phyloP scores from a whole-genome alignment of 2,797 vertebrate species.

The Neosilurus mollespiculum region DNA sequence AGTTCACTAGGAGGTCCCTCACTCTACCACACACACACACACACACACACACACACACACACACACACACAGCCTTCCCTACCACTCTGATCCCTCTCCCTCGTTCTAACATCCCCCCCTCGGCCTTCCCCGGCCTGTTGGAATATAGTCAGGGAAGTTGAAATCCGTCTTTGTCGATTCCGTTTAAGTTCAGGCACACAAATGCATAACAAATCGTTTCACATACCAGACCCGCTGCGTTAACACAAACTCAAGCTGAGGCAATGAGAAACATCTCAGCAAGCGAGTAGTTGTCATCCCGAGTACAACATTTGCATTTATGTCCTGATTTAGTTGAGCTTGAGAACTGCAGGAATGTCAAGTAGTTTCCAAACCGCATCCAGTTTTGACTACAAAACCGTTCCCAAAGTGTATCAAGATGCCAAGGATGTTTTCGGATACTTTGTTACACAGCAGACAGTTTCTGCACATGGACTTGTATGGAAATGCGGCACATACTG shows the following conservation, averaged over 20 bases:
- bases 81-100: conserved; percentile 6
- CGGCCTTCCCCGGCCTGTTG: conserved; percentile 60
- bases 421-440: background rate
- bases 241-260: conserved; percentile 63
- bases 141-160: conserved; percentile 63
- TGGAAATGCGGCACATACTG: background rate
- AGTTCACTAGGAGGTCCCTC: conserved; percentile 85
- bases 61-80: conserved; percentile 22
- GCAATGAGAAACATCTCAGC: conserved; percentile 44
- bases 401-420: background rate
- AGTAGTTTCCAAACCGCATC: background rate
- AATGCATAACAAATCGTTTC: conserved; percentile 65
- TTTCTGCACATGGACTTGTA: background rate
- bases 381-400: background rate
- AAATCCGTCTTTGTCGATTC: conserved; percentile 60
- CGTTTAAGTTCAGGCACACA: conserved; percentile 58
- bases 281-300: conserved; percentile 46
- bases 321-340: conserved; percentile 33
- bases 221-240: conserved; percentile 61
- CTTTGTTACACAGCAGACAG: background rate
- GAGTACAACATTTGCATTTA: conserved; percentile 52
- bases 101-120: conserved; percentile 52
- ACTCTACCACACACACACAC: conserved; percentile 71
- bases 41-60: conserved; percentile 58
- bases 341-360: background rate